Evolutionary conservation across 2,797 vertebrate species (phyloP).

Genomic region (Tragelaphus oryx): DNA sequence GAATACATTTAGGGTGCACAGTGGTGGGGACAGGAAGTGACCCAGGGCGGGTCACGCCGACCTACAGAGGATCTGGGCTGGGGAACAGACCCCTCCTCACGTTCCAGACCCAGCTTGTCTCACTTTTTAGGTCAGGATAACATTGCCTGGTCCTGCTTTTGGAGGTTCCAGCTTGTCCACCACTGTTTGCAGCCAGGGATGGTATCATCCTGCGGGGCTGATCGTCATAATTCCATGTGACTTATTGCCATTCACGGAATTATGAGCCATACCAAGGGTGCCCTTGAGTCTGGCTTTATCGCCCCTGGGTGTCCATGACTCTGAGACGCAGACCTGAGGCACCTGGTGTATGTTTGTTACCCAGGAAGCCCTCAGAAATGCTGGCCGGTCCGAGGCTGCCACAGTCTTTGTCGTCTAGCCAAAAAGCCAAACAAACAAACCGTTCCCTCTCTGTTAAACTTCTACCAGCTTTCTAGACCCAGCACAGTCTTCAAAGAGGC

Average conservation of each 20-base stretch:
- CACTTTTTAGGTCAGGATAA: not conserved
- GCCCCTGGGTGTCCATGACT: not conserved
- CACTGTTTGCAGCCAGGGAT: not conserved
- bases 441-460: not conserved
- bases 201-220: not conserved
- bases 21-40: not conserved
- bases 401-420: not conserved
- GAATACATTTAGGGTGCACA: not conserved
- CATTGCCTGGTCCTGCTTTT: not conserved
- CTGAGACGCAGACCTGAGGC: not conserved
- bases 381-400: not conserved
- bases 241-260: not conserved
- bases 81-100: not conserved
- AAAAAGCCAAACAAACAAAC: not conserved
- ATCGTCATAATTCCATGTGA: not conserved
- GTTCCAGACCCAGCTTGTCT: rapidly evolving
- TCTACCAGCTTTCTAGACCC: not conserved
- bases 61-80: not conserved
- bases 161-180: not conserved
- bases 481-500: not conserved
- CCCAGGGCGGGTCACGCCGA: not conserved
- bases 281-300: not conserved
- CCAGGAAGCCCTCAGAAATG: not conserved
- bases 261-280: not conserved
- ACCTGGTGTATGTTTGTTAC: rapidly evolving